A percentile compares a stretch with the other conserved stretches of the same genome.
Evolutionary conservation across 2,888 invertebrate species (phyloP).

Genomic region (Synanthedon myopaeformis): DNA sequence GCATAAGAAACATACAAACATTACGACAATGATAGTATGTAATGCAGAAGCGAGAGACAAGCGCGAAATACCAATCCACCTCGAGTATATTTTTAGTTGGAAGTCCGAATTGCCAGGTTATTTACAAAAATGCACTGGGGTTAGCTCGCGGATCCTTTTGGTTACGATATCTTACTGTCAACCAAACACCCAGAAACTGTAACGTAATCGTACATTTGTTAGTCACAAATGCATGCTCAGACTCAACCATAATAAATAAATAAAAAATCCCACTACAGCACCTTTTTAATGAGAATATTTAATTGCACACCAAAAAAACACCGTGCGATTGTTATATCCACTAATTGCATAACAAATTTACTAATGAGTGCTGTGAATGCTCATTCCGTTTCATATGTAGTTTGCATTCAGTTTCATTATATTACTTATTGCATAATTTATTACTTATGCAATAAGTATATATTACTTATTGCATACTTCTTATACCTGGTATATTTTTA

Average conservation of each 20-base stretch:
- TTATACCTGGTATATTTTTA: too few species aligned
- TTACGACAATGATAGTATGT: slow-evolving; percentile 3
- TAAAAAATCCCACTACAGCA: too few species aligned
- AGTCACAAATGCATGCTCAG: slow-evolving; percentile 36
- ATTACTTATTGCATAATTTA: too few species aligned
- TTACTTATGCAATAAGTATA: too few species aligned
- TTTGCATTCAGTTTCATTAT: too few species aligned
- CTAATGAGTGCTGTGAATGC: too few species aligned
- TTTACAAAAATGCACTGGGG: slow-evolving; percentile 97
- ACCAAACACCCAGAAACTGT: slow-evolving; percentile 97
- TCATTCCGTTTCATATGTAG: too few species aligned
- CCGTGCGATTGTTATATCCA: too few species aligned
- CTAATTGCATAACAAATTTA: too few species aligned
- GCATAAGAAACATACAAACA: slow-evolving; percentile 11
- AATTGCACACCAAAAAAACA: too few species aligned
- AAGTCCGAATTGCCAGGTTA: slow-evolving; percentile 50
- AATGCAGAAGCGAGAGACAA: slow-evolving; percentile 14
- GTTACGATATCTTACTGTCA: slow-evolving; percentile 97
- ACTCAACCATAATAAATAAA: not conserved
- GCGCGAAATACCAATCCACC: slow-evolving; percentile 57
- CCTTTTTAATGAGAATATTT: too few species aligned
- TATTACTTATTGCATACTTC: too few species aligned
- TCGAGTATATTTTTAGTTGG: slow-evolving; percentile 32
- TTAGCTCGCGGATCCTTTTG: slow-evolving; percentile 98
- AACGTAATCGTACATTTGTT: slow-evolving; percentile 50